These are phyloP conservation scores for Zaprionus davidi DNA, from an alignment of 1,140 invertebrate species.

Conservation along the genomic window DNA sequence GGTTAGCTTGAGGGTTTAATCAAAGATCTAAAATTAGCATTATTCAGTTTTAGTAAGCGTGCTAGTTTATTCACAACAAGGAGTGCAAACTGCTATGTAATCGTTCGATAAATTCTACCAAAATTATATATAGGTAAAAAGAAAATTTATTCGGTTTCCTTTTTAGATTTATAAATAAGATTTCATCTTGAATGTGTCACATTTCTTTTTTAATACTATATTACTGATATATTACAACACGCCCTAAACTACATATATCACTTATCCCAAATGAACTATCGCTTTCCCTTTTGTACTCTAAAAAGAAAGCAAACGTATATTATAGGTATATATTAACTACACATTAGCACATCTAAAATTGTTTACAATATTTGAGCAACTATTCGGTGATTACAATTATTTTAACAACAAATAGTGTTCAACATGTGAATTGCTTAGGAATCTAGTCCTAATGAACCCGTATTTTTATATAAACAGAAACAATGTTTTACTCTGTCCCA, in stretches of 20 bases:
- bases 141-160: not conserved
- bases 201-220: not conserved
- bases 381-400: constrained; percentile 15
- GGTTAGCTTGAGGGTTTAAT: not conserved
- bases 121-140: constrained; percentile 24
- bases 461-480: constrained; percentile 4
- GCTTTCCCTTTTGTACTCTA: not conserved
- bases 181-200: not conserved
- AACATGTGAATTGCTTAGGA: constrained; percentile 33
- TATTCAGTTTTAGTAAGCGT: constrained; percentile 26
- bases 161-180: not conserved
- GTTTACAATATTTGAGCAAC: not conserved
- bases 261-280: not conserved
- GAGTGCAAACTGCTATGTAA: constrained; percentile 57
- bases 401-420: constrained; percentile 14
- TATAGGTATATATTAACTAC: not conserved
- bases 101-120: constrained; percentile 52
- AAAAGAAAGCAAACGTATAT: not conserved
- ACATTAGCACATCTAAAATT: constrained; percentile 5
- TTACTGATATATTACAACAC: not conserved
- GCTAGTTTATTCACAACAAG: constrained; percentile 48
- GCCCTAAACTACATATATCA: not conserved
- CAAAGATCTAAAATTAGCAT: constrained; percentile 1
- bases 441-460: constrained; percentile 10
- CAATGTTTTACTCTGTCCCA: constrained; percentile 21